These are phyloP conservation scores for Hydrozoanthus tunicans DNA, from an alignment of 64 coral and sea anemone genomes.

Conservation along the genomic window DNA sequence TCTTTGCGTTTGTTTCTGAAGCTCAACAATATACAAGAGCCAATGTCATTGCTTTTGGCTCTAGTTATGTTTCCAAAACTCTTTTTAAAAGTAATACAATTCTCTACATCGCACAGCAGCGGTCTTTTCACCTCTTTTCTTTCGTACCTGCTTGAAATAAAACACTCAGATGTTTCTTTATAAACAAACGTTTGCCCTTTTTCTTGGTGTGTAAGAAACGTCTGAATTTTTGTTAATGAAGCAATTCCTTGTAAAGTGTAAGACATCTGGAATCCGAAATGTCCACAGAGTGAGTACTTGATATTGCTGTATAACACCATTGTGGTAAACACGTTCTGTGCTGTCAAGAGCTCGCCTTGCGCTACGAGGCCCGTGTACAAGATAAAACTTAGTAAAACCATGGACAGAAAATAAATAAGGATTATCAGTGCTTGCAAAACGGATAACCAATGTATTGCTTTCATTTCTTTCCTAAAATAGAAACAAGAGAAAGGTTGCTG, in stretches of 20 bases:
- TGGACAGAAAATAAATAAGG: constrained; percentile 47
- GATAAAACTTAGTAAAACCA: constrained; percentile 39
- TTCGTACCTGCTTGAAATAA: neutral
- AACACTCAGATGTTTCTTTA: neutral
- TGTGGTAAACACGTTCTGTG: constrained; percentile 49
- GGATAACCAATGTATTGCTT: constrained; percentile 23
- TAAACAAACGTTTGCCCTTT: constrained; percentile 12
- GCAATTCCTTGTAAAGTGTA: constrained; percentile 58
- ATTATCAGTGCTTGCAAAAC: constrained; percentile 44
- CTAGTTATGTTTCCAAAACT: neutral
- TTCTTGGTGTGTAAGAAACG: constrained; percentile 46
- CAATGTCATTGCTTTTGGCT: neutral
- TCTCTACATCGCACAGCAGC: constrained; percentile 14
- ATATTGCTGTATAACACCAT: constrained; percentile 64
- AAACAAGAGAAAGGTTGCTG: neutral
- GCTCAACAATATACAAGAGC: neutral
- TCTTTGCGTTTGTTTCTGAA: neutral
- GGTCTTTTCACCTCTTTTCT: neutral
- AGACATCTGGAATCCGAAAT: constrained; percentile 49
- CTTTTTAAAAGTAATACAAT: neutral
- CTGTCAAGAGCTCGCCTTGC: constrained; percentile 32
- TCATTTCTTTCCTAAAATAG: constrained; percentile 32
- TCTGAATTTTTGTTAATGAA: constrained; percentile 41
- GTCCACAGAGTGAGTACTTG: constrained; percentile 58
- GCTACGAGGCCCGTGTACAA: constrained; percentile 40